Evolutionary conservation across 2,797 vertebrate genomes (phyloP), one percentile per base, ranked within the genome.

Genomic region (Pipistrellus pipistrellus): DNA sequence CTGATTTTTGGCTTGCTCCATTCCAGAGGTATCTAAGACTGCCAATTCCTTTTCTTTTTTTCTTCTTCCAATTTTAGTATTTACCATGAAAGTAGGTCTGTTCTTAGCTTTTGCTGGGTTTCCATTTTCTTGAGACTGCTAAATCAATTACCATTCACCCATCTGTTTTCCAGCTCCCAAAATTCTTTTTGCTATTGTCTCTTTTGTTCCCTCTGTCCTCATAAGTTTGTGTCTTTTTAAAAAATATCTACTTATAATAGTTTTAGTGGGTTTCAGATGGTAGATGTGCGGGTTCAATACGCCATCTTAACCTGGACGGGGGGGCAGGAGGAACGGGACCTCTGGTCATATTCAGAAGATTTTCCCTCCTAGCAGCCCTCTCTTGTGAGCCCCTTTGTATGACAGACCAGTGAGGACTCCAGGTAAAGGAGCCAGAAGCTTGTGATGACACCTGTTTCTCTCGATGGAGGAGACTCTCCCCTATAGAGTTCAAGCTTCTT

Each of bases 91-190:
- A 93, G 69, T 62, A 77, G 51, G 57, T 30, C 35, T 89, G 15
- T 89, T 85, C 82, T 94, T 84, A 73, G 64, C n/a, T 73, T 92
- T 95, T 27, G 23, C 69, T 88, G 53, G 64, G 32, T 84, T 90
- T 96, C 69, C 41, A 77, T 32, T 88, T 94, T 91, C 76, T 86
- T 62, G 18, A 18, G 75, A 30, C 82, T 88, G 85, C 77, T 96
- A 91, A 96, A 68, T 87, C 90, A 86, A 81, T 93, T 87, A 73
- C 41, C 46, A 93, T 9, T 46, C n/a, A 44, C 51, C 35, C 51
- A 41, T 93, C 57, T 89, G 38, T 91, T 82, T 91, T 71, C 59
- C 35, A 91, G 25, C 25, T 89, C 88, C 59, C 84, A 94, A 64
- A 44, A 83, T 68, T 68, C 66, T 72, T 91, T 62, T 46, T 78